A percentile compares a stretch with the other conserved stretches of the same genome.
Conservation (phyloP, 2,888 invertebrate genomes). For the Synergus gifuensis region DNA sequence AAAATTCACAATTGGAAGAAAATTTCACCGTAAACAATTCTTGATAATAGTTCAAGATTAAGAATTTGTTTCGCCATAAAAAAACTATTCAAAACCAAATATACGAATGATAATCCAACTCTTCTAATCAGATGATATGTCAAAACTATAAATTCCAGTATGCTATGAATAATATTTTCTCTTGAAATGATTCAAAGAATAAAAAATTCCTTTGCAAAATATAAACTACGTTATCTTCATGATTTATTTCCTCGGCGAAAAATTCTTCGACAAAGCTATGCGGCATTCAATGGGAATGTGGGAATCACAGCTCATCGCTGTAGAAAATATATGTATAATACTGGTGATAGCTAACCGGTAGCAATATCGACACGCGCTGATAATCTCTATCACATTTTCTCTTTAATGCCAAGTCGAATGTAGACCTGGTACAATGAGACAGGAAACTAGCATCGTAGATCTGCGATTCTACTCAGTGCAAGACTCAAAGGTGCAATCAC, state of each 20-base stretch:
- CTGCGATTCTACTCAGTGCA: conserved; percentile 44
- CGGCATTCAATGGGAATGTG: neutral
- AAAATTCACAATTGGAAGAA: too few relatives aligned
- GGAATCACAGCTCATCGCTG: conserved; percentile 25
- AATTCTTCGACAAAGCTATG: neutral
- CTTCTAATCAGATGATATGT: neutral
- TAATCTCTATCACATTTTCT: conserved; percentile 59
- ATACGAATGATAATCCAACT: neutral
- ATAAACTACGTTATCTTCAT: neutral
- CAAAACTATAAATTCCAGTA: too few relatives aligned
- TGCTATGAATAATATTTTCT: too few relatives aligned
- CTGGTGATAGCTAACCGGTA: conserved; percentile 56
- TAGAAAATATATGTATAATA: conserved; percentile 6
- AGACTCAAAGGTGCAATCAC: conserved; percentile 54
- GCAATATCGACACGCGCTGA: conserved; percentile 65
- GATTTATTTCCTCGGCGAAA: neutral
- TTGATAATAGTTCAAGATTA: too few relatives aligned
- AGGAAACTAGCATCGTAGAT: conserved; percentile 44
- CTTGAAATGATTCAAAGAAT: neutral
- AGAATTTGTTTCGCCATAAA: too few relatives aligned
- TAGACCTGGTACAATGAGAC: conserved; percentile 29
- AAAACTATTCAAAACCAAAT: conserved; percentile 9
- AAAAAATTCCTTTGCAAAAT: neutral
- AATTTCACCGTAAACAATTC: too few relatives aligned
- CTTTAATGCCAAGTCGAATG: conserved; percentile 44